Evolutionary conservation across 2,888 invertebrate genomes (phyloP), one percentile per base, ranked within the genome.

Genomic region (Heteropelma amictum): DNA sequence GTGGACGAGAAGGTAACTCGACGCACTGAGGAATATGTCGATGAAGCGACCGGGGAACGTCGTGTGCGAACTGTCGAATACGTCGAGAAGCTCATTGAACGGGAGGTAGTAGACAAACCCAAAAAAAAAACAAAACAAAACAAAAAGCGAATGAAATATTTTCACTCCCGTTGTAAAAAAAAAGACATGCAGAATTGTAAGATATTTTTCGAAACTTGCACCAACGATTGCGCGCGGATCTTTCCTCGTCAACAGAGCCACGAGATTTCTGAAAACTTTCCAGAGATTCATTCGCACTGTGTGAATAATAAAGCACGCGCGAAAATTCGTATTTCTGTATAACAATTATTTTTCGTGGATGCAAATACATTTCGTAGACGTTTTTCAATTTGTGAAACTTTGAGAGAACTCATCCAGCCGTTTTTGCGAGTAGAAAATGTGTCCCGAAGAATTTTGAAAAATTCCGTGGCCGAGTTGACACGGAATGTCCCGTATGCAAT

Each of bases 51-150:
- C 83, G 96, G 96, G 86, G 95, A 95, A 90, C 93, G 93, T 90
- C 94, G 94, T 91, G 94, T 97, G 89, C 93, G 96, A 91, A 97
- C 97, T 85, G 94, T 97, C 91, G 96, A 97, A 92, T 96, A 96
- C 92, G 95, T 96, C 91, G 97, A 97, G 93, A 97, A 96, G 93
- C 94, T 96, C 91, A 96, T 97, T 92, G 97, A 97, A 92, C 96
- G 95, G 93, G 97, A 97, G 97, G 97, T 97, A 96, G 83, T 84
- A 82, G 51, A 64, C n/a, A n/a, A n/a, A n/a, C n/a, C n/a, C n/a
- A n/a, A n/a, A n/a, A n/a, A n/a, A n/a, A n/a, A 72, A 56, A 60
- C 54, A 19, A 65, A 60, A 38, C 47, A 63, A 38, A 74, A 72
- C 26, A 40, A 58, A 42, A 38, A 14, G 56, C 54, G 53, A 12